These are phyloP conservation scores for Lissonota sp. DNA, from an alignment of 2,888 invertebrate species.

Conservation along the genomic window DNA sequence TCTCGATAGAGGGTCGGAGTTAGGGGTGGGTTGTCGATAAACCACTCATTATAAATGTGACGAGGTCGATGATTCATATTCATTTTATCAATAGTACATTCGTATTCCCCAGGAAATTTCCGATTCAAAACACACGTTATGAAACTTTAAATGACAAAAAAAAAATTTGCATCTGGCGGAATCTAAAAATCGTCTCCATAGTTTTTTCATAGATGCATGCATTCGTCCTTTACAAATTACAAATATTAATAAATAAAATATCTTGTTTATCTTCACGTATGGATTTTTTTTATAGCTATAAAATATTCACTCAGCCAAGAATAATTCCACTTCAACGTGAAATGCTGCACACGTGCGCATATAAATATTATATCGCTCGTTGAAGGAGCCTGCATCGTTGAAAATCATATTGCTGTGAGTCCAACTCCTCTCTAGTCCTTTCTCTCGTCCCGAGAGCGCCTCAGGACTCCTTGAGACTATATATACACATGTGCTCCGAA, in stretches of 20 bases:
- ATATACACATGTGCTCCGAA: slow-evolving; percentile 37
- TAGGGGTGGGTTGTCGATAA: too few species aligned
- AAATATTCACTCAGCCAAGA: slow-evolving; percentile 8
- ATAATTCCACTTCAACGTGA: slow-evolving; percentile 17
- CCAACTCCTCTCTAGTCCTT: slow-evolving; percentile 37
- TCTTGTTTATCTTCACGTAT: not conserved
- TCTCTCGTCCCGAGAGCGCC: slow-evolving; percentile 47
- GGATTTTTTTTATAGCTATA: not conserved
- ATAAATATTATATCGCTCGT: slow-evolving; percentile 6
- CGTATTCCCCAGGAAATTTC: too few species aligned
- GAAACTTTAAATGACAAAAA: too few species aligned
- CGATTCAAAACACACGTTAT: too few species aligned
- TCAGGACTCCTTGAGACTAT: slow-evolving; percentile 57
- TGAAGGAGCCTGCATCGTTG: slow-evolving; percentile 39
- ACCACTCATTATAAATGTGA: too few species aligned
- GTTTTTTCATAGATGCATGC: too few species aligned
- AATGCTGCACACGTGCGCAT: not conserved
- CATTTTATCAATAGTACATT: too few species aligned
- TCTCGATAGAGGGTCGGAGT: too few species aligned
- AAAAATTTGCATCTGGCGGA: too few species aligned
- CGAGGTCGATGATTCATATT: too few species aligned
- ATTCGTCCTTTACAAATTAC: not conserved
- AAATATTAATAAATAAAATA: not conserved
- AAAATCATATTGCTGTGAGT: slow-evolving; percentile 55
- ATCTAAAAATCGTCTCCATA: too few species aligned